Conservation (phyloP, 2,113 vertebrate species). For the Canis aureus region DNA sequence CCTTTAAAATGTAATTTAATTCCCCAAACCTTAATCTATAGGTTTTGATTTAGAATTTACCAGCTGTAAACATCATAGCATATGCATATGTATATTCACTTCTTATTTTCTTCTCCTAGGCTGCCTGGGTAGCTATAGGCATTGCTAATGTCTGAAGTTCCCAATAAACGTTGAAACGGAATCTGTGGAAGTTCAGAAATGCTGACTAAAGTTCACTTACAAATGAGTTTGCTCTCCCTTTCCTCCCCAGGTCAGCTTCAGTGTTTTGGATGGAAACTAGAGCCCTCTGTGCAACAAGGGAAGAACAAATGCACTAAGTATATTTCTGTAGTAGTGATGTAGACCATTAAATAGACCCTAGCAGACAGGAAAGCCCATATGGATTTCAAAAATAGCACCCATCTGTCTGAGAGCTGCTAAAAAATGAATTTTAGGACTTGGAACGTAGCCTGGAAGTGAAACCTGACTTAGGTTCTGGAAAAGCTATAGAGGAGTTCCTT, state of each 20-base stretch:
- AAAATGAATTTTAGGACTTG: slow-evolving; percentile 41
- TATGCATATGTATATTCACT: neutral
- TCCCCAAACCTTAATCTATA: neutral
- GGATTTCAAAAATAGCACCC: slow-evolving; percentile 67
- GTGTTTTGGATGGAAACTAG: slow-evolving; percentile 44
- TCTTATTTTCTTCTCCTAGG: neutral
- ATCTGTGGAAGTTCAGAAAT: slow-evolving; percentile 3
- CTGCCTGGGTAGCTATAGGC: neutral
- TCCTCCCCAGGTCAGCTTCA: neutral
- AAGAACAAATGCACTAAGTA: neutral
- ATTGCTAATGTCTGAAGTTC: neutral
- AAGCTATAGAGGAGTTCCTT: slow-evolving; percentile 49
- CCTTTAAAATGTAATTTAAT: neutral
- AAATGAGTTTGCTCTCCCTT: neutral
- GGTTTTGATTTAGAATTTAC: neutral
- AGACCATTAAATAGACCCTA: slow-evolving; percentile 8
- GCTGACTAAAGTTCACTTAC: slow-evolving; percentile 31
- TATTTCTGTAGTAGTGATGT: slow-evolving; percentile 32
- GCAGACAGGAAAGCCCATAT: slow-evolving; percentile 45
- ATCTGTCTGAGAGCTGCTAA: slow-evolving; percentile 58
- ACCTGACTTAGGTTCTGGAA: slow-evolving; percentile 66
- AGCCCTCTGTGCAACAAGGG: neutral
- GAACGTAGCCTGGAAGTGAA: slow-evolving; percentile 48
- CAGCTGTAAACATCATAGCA: neutral
- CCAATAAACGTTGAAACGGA: neutral